Percentiles rank a stretch among this genome's conserved stretches.
phyloP scores from a whole-genome alignment of 1,140 invertebrate genomes.

The Bombus pascuorum region DNA sequence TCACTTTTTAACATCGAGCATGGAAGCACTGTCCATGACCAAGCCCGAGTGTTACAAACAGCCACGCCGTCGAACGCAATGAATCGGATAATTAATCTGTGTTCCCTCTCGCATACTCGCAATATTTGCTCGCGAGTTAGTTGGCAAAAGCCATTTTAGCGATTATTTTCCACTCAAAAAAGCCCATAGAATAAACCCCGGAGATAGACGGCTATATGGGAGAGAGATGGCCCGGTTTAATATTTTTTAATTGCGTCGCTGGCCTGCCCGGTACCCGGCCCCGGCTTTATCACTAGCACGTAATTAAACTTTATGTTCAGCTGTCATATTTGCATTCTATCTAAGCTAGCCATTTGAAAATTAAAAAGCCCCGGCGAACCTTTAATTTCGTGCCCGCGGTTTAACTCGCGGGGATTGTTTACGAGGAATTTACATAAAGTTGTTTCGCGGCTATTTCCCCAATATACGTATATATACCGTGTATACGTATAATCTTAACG shows the following conservation, averaged over 20 bases:
- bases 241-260: conserved; percentile 69
- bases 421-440: conserved; percentile 49
- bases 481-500: conserved; percentile 6
- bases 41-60: conserved; percentile 60
- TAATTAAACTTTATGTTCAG: conserved; percentile 69
- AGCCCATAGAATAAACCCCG: conserved; percentile 62
- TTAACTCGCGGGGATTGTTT: conserved; percentile 48
- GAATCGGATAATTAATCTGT: conserved; percentile 68
- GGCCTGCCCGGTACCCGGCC: conserved; percentile 4
- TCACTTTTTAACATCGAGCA: neutral
- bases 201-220: conserved; percentile 39
- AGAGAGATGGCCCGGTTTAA: conserved; percentile 59
- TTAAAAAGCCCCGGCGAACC: conserved; percentile 61
- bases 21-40: conserved; percentile 24
- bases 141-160: conserved; percentile 64
- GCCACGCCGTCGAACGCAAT: conserved; percentile 63
- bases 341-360: conserved; percentile 67
- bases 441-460: conserved; percentile 17
- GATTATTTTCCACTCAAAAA: conserved; percentile 69
- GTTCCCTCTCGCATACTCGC: conserved; percentile 55
- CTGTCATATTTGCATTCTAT: conserved; percentile 68
- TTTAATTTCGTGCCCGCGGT: conserved; percentile 59
- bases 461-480: neutral
- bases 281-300: conserved; percentile 64
- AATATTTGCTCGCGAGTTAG: conserved; percentile 67